Base-by-base conservation (phyloP, 2,797 vertebrate genomes). In the Lepus oiostolus region DNA sequence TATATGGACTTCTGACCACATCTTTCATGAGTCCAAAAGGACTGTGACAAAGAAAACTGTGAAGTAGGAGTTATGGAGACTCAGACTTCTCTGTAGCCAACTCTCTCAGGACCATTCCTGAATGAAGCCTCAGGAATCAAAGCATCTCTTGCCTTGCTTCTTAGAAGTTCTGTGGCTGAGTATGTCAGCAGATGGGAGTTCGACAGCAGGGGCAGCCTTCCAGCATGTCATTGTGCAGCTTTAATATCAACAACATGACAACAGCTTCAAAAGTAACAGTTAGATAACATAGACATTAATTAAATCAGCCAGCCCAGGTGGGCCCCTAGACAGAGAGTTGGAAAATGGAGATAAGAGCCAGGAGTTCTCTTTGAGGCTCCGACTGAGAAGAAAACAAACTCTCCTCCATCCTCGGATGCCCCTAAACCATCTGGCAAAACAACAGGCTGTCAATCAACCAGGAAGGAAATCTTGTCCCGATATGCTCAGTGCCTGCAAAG, bases 231-330 rank as follows among this genome's bases (percentile, higher is more conserved):
- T 67, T 89, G 85, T 79, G 71, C 65, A 80, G 80, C 77, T 96
- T 95, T 96, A 96, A 97, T 94, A 96, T 93, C 90, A 92, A 92
- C 87, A 96, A 96, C 93, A 96, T 82, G 91, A 97, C 97, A 98
- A 92, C 88, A 97, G 91, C 96, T 97, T 97, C 96, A 75, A 97
- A 98, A 82, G 96, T 92, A 96, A 97, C 95, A 97, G 95, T 95
- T 94, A 98, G 90, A 96, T 96, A 97, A 98, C 16, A 93, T 16
- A 97, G 86, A 90, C 72, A 72, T 97, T 98, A 98, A 98, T 97
- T 98, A 98, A 96, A 97, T 96, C 96, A 96, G 96, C 93, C 97
- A 92, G 94, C 80, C 80, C 92, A 96, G 82, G 93, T 92, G 96
- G 95, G 91, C 93, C 54, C 91, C 71, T 96, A 71, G 76, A 97